Evolutionary conservation across 1,140 invertebrate genomes (phyloP).

Genomic region (Chymomyza costata): DNA sequence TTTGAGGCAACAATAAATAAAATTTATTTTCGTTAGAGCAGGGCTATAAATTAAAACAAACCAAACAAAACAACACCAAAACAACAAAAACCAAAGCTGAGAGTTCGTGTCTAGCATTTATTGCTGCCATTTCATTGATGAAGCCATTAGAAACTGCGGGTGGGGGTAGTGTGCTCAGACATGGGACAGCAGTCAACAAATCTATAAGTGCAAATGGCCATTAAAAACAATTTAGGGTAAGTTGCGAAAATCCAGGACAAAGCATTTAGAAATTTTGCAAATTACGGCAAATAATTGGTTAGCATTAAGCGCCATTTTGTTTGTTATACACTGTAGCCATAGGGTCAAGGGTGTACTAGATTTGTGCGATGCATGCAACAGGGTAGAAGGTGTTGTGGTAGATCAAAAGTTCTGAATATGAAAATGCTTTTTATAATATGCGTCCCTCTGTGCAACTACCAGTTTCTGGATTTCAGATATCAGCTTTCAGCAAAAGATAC

Average conservation of each 20-base stretch:
- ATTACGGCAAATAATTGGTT: slow-evolving; percentile 72
- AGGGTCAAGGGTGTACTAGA: not conserved
- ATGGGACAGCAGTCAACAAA: slow-evolving; percentile 35
- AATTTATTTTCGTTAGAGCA: slow-evolving; percentile 51
- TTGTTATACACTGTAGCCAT: slow-evolving; percentile 11
- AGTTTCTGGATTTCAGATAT: no score
- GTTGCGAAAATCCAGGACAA: slow-evolving; percentile 24
- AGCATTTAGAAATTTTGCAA: slow-evolving; percentile 71
- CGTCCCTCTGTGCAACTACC: no score
- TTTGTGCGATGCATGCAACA: no score
- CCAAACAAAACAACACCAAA: slow-evolving; percentile 26
- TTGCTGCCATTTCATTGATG: slow-evolving; percentile 47
- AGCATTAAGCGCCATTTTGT: slow-evolving; percentile 68
- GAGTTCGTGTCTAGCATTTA: slow-evolving; percentile 47
- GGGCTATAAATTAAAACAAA: slow-evolving; percentile 56
- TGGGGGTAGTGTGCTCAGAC: slow-evolving; percentile 5
- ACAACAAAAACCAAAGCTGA: slow-evolving; percentile 34
- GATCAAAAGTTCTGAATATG: no score
- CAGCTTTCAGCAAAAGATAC: no score
- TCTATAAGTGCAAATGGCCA: slow-evolving; percentile 66
- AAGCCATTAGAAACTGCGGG: slow-evolving; percentile 47
- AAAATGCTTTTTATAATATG: no score
- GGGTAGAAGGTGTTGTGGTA: slow-evolving; percentile 8
- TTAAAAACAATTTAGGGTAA: slow-evolving; percentile 71
- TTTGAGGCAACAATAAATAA: slow-evolving; percentile 44